These are phyloP conservation scores for Ellobius talpinus DNA, from an alignment of 2,113 vertebrate species.

Conservation along the genomic window DNA sequence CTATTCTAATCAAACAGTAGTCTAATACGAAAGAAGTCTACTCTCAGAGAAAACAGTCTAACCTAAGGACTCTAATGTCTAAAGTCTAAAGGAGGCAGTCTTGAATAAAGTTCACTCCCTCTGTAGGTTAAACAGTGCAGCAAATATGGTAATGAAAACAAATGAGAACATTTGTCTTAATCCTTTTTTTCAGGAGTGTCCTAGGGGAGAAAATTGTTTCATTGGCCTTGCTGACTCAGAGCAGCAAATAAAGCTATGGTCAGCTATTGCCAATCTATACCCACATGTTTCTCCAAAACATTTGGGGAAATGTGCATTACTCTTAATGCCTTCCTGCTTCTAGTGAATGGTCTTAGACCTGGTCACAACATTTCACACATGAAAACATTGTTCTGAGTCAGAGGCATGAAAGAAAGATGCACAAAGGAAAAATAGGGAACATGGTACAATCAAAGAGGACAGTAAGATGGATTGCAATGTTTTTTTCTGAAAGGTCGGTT, in stretches of 20 bases:
- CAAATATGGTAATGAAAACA: not conserved
- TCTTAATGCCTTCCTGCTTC: not conserved
- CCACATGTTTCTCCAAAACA: not conserved
- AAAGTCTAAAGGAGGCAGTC: not conserved
- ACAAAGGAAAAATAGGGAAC: not conserved
- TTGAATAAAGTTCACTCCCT: not conserved
- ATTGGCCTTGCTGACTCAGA: not conserved
- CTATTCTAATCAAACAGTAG: not conserved
- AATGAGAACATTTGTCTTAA: not conserved
- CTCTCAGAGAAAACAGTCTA: not conserved
- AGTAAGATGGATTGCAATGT: not conserved
- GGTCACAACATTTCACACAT: not conserved
- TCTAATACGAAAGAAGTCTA: not conserved
- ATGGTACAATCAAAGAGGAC: not conserved
- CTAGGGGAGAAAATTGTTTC: not conserved
- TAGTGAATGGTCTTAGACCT: not conserved
- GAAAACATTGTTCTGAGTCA: not conserved
- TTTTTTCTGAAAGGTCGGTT: not conserved
- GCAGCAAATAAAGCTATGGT: too few species aligned
- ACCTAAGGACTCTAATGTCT: not conserved
- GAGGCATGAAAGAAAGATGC: not conserved
- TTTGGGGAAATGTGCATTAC: not conserved
- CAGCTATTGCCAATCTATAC: not conserved
- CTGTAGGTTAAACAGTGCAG: not conserved
- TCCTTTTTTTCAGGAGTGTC: not conserved